Percentiles rank a stretch among this genome's conserved stretches.
phyloP scores from a whole-genome alignment of 2,888 invertebrate species.

The Hypomecis punctinalis region DNA sequence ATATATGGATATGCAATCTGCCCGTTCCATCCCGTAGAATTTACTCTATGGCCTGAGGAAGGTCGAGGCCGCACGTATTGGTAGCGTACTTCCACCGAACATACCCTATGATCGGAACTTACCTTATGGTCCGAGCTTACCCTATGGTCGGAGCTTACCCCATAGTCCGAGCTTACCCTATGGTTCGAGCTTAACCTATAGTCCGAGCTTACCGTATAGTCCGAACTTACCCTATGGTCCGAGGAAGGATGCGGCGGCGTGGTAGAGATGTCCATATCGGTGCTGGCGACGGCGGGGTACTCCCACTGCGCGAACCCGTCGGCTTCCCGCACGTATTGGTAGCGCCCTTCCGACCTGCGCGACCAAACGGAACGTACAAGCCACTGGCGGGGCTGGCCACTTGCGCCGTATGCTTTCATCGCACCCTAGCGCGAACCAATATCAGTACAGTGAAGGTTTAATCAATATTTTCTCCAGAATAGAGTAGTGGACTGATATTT shows the following conservation, averaged over 20 bases:
- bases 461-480: not conserved
- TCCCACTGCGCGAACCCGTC: slow-evolving; percentile 87
- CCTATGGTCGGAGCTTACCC: too few relatives aligned
- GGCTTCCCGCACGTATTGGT: slow-evolving; percentile 84
- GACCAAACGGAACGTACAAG: slow-evolving; percentile 56
- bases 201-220: too few relatives aligned
- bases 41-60: too few relatives aligned
- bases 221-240: slow-evolving; percentile 51
- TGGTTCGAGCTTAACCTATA: too few relatives aligned
- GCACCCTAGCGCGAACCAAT: not conserved
- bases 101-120: too few relatives aligned
- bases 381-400: slow-evolving; percentile 26
- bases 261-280: slow-evolving; percentile 83
- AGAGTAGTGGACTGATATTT: too few relatives aligned
- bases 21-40: too few relatives aligned
- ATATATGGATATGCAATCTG: too few relatives aligned
- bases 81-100: too few relatives aligned
- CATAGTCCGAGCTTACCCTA: too few relatives aligned
- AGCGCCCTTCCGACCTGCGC: slow-evolving; percentile 85
- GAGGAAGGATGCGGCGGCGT: slow-evolving; percentile 74
- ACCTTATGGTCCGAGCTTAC: too few relatives aligned
- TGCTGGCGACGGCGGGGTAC: slow-evolving; percentile 77
- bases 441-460: not conserved
- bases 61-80: too few relatives aligned
- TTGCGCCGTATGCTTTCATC: slow-evolving; percentile 8